phyloP scores from a whole-genome alignment of 2,113 vertebrate species.

The Hydropotes inermis region DNA sequence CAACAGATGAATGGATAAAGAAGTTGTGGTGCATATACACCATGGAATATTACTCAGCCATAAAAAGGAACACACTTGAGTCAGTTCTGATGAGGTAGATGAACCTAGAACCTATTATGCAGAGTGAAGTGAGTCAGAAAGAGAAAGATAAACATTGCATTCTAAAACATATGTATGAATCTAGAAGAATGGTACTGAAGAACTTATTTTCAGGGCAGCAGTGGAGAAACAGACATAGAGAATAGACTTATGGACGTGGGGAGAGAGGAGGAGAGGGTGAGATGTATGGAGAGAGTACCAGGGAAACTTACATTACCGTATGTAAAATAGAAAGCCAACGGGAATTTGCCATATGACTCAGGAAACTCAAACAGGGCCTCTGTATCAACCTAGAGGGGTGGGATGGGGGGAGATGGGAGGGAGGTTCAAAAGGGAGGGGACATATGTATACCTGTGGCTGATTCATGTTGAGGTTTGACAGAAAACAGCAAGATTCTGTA shows the following conservation, averaged over 20 bases:
- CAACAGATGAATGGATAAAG: background rate
- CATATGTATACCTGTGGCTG: background rate
- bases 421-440: background rate
- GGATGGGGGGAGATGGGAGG: background rate
- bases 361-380: background rate
- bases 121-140: background rate
- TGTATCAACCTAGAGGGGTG: background rate
- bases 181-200: background rate
- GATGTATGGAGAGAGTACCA: rapidly evolving
- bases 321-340: rapidly evolving
- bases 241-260: background rate
- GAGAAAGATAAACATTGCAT: background rate
- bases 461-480: background rate
- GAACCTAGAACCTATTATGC: background rate
- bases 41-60: background rate
- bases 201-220: background rate
- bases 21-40: background rate
- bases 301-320: background rate
- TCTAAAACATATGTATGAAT: background rate
- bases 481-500: background rate
- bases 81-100: background rate
- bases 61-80: background rate
- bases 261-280: background rate
- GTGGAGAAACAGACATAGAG: background rate
- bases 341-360: background rate